Percentiles rank a stretch among this genome's conserved stretches.
Evolutionary conservation across 2,797 vertebrate genomes (phyloP).

Genomic region (Lepus townsendii): DNA sequence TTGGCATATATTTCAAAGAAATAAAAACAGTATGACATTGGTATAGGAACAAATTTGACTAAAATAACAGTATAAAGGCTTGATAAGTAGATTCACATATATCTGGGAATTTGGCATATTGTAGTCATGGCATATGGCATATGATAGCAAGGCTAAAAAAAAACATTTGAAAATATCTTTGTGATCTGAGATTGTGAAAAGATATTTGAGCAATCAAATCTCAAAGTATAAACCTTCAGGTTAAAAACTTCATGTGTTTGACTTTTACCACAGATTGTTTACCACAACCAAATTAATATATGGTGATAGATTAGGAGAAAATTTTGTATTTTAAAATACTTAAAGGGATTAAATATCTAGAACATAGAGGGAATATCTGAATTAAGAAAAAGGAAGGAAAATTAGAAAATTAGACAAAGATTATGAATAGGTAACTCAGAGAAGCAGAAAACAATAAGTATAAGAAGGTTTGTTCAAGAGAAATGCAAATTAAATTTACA

Average conservation of each 20-base stretch:
- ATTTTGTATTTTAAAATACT: neutral
- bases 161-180: neutral
- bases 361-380: neutral
- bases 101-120: neutral
- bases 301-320: neutral
- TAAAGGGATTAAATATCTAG: neutral
- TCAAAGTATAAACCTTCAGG: neutral
- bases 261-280: neutral
- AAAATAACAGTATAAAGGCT: neutral
- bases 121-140: neutral
- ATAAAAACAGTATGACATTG: neutral
- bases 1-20: conserved; percentile 10
- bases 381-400: neutral
- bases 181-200: neutral
- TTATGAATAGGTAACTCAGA: neutral
- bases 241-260: neutral
- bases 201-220: neutral
- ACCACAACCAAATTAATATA: neutral
- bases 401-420: neutral
- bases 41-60: neutral
- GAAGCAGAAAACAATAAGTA: neutral
- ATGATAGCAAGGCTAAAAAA: neutral
- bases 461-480: neutral
- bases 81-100: neutral
- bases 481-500: neutral